Conservation (phyloP, 2,888 invertebrate species). For the Spodoptera picta region DNA sequence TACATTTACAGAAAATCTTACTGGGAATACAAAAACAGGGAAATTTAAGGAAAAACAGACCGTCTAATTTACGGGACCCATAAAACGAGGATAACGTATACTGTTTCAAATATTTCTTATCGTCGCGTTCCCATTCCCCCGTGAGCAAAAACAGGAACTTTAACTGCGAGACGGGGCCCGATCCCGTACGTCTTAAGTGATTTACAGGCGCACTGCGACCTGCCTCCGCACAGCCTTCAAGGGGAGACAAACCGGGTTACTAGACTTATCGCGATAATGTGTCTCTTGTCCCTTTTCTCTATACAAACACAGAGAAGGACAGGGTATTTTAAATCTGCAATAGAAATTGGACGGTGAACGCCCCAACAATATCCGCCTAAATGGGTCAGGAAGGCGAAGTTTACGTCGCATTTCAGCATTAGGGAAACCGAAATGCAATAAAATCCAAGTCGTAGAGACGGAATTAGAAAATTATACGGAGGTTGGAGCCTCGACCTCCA, state of each 20-base stretch:
- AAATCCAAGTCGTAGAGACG: conserved; percentile 74
- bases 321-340: conserved; percentile 69
- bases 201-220: conserved; percentile 82
- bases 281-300: conserved; percentile 66
- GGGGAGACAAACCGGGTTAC: conserved; percentile 75
- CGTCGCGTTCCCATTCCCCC: conserved; percentile 70
- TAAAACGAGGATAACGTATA: conserved; percentile 67
- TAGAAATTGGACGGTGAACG: conserved; percentile 79
- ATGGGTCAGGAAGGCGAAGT: conserved; percentile 88
- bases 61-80: conserved; percentile 53
- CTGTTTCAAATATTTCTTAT: conserved; percentile 79
- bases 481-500: conserved; percentile 52
- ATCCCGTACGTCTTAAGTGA: conserved; percentile 82
- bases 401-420: conserved; percentile 82
- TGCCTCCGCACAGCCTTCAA: conserved; percentile 68
- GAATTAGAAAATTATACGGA: conserved; percentile 81
- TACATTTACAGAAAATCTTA: conserved; percentile 47
- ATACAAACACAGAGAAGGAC: conserved; percentile 68
- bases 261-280: conserved; percentile 69
- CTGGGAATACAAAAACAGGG: conserved; percentile 37
- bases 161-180: conserved; percentile 71
- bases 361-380: conserved; percentile 82
- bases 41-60: conserved; percentile 47
- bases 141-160: conserved; percentile 82
- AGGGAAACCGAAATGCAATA: conserved; percentile 83